Percentiles rank a stretch among this genome's conserved stretches.
Conservation (phyloP, 2,113 vertebrate genomes). For the Eptesicus fuscus region DNA sequence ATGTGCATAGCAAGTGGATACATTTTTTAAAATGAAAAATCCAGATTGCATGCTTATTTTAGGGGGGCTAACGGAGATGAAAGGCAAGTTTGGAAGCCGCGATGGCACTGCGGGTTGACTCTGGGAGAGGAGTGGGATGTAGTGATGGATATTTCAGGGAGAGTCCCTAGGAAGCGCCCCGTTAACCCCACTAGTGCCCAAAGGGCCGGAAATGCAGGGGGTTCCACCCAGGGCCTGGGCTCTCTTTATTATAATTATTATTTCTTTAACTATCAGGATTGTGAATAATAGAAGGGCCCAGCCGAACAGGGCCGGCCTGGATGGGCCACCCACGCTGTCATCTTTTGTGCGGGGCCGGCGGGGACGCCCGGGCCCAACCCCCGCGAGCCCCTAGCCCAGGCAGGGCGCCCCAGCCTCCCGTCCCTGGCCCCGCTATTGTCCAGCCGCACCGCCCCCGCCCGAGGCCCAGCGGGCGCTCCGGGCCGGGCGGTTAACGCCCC, state of each 20-base stretch:
- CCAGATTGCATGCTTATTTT: neutral
- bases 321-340: conserved; percentile 66
- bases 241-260: neutral
- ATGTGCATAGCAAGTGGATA: neutral
- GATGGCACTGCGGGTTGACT: neutral
- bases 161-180: neutral
- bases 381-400: neutral
- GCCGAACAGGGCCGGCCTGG: neutral
- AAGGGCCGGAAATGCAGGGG: neutral
- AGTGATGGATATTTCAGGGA: neutral
- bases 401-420: conserved; percentile 27
- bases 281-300: neutral
- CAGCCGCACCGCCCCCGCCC: neutral
- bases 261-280: neutral
- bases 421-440: conserved; percentile 58
- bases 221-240: neutral
- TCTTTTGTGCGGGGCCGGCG: conserved; percentile 60
- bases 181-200: neutral
- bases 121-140: neutral
- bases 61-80: neutral
- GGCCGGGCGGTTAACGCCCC: conserved; percentile 55
- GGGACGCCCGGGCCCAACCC: conserved; percentile 28
- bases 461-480: neutral
- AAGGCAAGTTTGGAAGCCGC: conserved; percentile 22
- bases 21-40: neutral